These are phyloP conservation scores for Pollimyrus isidori DNA, from an alignment of 2,113 vertebrate genomes.

Conservation along the genomic window DNA sequence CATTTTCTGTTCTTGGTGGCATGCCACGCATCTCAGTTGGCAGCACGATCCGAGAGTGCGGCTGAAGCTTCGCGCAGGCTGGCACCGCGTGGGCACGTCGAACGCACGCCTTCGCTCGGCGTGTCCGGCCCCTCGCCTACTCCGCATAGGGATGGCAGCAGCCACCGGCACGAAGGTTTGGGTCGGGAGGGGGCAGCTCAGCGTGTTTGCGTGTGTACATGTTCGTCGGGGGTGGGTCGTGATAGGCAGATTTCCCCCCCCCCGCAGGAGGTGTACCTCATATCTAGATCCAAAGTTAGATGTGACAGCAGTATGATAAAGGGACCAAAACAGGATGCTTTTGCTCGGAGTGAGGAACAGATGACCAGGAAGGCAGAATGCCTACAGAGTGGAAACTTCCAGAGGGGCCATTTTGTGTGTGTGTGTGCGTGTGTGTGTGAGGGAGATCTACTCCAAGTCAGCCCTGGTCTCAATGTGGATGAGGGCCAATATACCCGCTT, in stretches of 20 bases:
- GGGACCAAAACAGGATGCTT: slow-evolving; percentile 96
- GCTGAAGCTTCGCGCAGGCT: not conserved
- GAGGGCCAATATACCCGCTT: not conserved
- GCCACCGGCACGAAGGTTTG: not conserved
- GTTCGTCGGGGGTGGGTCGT: not conserved
- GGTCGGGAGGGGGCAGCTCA: not conserved
- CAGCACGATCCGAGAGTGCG: not conserved
- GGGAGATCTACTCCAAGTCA: not conserved
- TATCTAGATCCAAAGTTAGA: slow-evolving; percentile 81
- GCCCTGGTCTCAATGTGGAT: not conserved
- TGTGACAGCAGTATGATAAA: slow-evolving; percentile 66
- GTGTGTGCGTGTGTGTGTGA: slow-evolving; percentile 40
- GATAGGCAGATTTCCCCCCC: no score
- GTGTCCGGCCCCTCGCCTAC: not conserved
- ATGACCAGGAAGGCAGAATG: slow-evolving; percentile 88
- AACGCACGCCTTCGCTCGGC: not conserved
- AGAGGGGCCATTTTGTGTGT: slow-evolving; percentile 56
- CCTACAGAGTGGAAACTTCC: slow-evolving; percentile 94
- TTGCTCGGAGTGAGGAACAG: slow-evolving; percentile 79
- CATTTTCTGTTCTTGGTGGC: not conserved
- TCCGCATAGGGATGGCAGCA: not conserved
- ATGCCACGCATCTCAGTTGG: not conserved
- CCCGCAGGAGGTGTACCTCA: not conserved
- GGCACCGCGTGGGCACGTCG: not conserved
- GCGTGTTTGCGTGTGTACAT: not conserved